phyloP scores from a whole-genome alignment of 2,113 vertebrate genomes.

The Archilochus colubris region DNA sequence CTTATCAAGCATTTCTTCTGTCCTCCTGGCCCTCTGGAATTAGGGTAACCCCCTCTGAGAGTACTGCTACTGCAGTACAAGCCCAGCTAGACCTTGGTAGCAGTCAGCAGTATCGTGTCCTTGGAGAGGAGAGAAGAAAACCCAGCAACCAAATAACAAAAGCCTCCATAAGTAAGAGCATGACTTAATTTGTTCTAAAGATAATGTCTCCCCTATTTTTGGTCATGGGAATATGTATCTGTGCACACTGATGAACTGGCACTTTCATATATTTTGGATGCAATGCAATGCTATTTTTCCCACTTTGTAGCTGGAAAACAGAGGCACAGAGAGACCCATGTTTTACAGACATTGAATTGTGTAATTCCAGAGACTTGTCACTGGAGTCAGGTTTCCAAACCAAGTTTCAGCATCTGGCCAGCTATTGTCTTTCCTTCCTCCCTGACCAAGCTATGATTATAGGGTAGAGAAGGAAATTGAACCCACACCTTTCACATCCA shows the following conservation, averaged over 20 bases:
- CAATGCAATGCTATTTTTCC: background rate
- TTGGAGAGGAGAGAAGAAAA: background rate
- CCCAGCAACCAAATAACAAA: background rate
- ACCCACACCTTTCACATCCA: background rate
- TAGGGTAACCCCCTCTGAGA: background rate
- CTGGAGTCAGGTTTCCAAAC: background rate
- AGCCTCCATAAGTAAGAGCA: background rate
- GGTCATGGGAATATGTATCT: background rate
- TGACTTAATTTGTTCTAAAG: background rate
- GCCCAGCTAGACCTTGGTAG: background rate
- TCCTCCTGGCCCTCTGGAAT: background rate
- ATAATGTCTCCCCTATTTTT: background rate
- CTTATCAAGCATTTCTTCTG: background rate
- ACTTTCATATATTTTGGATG: background rate
- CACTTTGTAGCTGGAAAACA: background rate
- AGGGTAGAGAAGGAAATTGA: background rate
- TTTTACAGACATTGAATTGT: background rate
- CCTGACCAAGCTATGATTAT: background rate
- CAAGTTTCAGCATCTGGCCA: background rate
- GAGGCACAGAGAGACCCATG: background rate
- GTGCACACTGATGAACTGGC: background rate
- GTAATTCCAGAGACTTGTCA: background rate
- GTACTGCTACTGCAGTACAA: background rate
- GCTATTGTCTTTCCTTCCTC: background rate
- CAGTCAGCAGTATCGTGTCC: background rate